phyloP scores from a whole-genome alignment of 2,113 vertebrate genomes.

The Pelmatolapia mariae region DNA sequence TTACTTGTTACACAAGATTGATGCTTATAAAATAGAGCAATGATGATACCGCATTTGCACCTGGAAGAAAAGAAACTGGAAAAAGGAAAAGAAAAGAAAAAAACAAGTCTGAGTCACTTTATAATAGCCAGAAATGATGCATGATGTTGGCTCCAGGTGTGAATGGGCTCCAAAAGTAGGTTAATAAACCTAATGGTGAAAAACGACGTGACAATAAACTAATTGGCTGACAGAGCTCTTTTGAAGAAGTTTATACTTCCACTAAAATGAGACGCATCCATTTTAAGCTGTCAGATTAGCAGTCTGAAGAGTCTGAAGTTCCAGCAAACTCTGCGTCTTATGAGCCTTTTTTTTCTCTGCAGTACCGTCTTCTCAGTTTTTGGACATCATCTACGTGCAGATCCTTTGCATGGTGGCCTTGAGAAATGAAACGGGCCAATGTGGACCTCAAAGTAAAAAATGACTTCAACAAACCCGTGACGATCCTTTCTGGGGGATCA shows the following conservation, averaged over 20 bases:
- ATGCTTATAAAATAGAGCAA: not conserved
- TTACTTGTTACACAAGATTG: not conserved
- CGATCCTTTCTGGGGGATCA: not conserved
- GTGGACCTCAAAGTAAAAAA: not conserved
- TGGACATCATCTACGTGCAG: not conserved
- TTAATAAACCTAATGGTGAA: constrained; percentile 14
- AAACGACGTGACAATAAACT: constrained; percentile 24
- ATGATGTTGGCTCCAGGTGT: not conserved
- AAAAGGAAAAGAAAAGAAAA: not conserved
- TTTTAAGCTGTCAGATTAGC: not conserved
- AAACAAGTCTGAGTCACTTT: not conserved
- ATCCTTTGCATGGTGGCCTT: not conserved
- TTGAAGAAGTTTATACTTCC: constrained; percentile 7
- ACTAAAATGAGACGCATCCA: not conserved
- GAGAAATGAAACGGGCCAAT: not conserved
- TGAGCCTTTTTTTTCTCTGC: not conserved
- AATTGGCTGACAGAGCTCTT: constrained; percentile 14
- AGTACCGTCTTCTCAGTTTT: not conserved
- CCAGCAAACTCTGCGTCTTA: not conserved
- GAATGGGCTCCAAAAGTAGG: not conserved
- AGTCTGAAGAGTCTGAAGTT: not conserved
- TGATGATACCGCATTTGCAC: not conserved
- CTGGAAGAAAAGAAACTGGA: not conserved
- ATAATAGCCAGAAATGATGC: not conserved
- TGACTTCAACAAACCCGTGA: not conserved